Evolutionary conservation across 1,140 invertebrate species (phyloP).

Genomic region (Ctenoplectra terminalis): DNA sequence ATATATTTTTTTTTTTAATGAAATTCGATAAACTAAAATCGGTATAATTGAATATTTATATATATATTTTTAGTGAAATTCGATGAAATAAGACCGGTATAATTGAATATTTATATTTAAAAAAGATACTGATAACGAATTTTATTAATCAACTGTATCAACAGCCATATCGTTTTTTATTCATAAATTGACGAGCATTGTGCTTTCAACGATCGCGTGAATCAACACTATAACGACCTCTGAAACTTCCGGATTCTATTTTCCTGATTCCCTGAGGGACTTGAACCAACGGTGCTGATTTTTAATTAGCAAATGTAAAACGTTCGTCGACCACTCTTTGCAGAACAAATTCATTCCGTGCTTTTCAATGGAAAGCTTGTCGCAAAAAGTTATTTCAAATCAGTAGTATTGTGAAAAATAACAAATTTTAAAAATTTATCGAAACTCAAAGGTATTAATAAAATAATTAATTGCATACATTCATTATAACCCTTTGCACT

Average conservation of each 20-base stretch:
- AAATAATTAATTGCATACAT: too few species aligned
- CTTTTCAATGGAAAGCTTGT: background rate
- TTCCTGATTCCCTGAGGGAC: background rate
- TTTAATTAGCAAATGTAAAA: conserved; percentile 3
- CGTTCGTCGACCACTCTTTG: background rate
- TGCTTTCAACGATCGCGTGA: background rate
- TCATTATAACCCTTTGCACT: too few species aligned
- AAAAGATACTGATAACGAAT: background rate
- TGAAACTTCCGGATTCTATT: background rate
- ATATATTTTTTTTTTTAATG: too few species aligned
- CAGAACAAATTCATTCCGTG: background rate
- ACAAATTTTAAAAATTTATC: too few species aligned
- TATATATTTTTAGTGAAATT: too few species aligned
- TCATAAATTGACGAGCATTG: background rate
- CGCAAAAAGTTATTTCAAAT: background rate
- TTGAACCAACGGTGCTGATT: background rate
- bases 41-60: too few species aligned
- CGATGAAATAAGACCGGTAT: too few species aligned
- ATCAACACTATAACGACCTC: background rate
- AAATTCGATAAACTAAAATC: too few species aligned
- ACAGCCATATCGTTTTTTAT: background rate
- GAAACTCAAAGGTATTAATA: too few species aligned
- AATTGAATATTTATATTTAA: too few species aligned
- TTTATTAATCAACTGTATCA: background rate
- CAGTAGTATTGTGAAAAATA: background rate